phyloP scores from a whole-genome alignment of 2,888 invertebrate species.

The Amphipyra berbera region DNA sequence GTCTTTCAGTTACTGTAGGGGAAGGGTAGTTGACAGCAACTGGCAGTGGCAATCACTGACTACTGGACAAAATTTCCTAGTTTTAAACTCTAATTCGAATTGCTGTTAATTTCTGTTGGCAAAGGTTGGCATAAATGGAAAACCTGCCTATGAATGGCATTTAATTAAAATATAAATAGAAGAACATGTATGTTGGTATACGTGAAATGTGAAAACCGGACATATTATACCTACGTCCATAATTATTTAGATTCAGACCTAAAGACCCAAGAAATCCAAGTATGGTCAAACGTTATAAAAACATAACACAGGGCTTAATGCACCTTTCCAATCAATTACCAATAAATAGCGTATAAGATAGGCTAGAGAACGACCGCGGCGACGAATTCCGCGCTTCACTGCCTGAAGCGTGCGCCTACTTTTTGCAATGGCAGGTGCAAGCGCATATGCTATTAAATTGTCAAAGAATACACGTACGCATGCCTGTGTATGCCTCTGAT shows the following conservation, averaged over 20 bases:
- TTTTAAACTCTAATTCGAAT: too few relatives aligned
- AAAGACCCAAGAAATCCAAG: constrained; percentile 68
- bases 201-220: constrained; percentile 53
- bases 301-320: constrained; percentile 73
- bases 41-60: too few relatives aligned
- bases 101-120: too few relatives aligned
- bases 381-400: constrained; percentile 87
- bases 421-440: constrained; percentile 88
- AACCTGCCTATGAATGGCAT: constrained; percentile 9
- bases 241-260: constrained; percentile 49
- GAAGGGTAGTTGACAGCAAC: too few relatives aligned
- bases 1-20: too few relatives aligned
- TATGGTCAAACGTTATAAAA: constrained; percentile 74
- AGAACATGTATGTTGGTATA: constrained; percentile 31
- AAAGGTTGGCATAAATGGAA: constrained; percentile 12
- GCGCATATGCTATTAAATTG: constrained; percentile 89
- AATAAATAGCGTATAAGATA: constrained; percentile 87
- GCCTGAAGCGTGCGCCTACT: constrained; percentile 88
- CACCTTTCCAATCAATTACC: constrained; percentile 89
- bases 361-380: constrained; percentile 80
- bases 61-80: too few relatives aligned
- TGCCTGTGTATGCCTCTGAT: constrained; percentile 76
- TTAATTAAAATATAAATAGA: constrained; percentile 31
- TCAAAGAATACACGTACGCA: constrained; percentile 85
- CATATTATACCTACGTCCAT: constrained; percentile 21